Evolutionary conservation across 2,888 invertebrate genomes (phyloP), one percentile per base, ranked within the genome.

Genomic region (Drosophila prostipennis): DNA sequence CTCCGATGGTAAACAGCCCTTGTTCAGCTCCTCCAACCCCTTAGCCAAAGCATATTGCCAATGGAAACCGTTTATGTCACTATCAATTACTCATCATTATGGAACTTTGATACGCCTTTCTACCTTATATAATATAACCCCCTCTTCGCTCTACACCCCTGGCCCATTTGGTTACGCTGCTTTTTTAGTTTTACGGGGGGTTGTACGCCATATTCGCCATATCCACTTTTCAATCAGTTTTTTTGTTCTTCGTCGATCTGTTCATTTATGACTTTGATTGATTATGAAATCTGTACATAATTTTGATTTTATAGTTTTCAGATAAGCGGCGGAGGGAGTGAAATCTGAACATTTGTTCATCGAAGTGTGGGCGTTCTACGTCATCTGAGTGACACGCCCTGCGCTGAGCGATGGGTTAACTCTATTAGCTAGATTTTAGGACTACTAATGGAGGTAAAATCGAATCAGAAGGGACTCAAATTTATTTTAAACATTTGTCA

Each of bases 191-290:
- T 3, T 19, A 19, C 19, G 2, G 19, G 60, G 64, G 68, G 70
- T 75, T 61, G 65, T 37, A 51, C 42, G 60, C 52, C 61, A 58
- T 64, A 68, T 29, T 74, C 48, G 54, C 36, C 36, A 29, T 51
- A 39, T 64, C 7, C 16, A 39, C 29, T 61, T 67, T 67, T 54
- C 70, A 80, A 81, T 84, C 84, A 74, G 70, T 56, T 51, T 64
- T 64, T 49, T 56, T 70, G 73, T 73, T 49, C 42, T 67, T 23
- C 42, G 48, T 23, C 57, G 61, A 45, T 64, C 64, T 54, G 48
- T 61, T 71, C 71, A 72, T 72, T 89, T 90, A 88, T 89, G 90
- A 89, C 89, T 85, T 86, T 90, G 90, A 90, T 90, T 90, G 90
- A 90, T 90, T 90, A 82, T 81, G 75, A 81, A 80, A 77, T 72